Base-by-base conservation (phyloP, 2,888 invertebrate species). In the Drosophila eohydei region DNA sequence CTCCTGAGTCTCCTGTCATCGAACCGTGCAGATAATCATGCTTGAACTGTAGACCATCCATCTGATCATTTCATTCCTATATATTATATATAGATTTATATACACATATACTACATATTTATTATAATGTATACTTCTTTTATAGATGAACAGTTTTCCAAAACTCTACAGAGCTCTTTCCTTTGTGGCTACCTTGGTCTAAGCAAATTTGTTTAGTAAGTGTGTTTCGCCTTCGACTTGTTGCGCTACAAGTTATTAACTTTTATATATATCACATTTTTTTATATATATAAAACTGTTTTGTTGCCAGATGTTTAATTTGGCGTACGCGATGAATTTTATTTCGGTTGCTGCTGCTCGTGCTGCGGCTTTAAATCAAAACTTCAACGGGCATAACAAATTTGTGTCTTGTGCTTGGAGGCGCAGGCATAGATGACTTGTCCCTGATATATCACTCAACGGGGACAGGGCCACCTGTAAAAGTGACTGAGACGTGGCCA, bases 401-500 rank as follows among this genome's bases (percentile, higher is more conserved):
- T 69, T 81, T 43, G 40, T 40, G 51, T 11, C 34, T 40, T 46
- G 51, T 52, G 16, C 30, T 30, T 40, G 52, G 28, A 34, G 57
- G 46, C 46, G 58, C 44, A 16, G 46, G 41, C 41, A 51, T 36
- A 58, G 63, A 67, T 76, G 72, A 76, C 65, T 62, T 70, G 71
- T 55, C 75, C 51, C 46, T 81, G 83, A 87, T 85, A 79, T 84
- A 82, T 83, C 85, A 84, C 69, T 87, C 88, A 79, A 63, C 62
- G 48, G 70, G 67, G 46, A 50, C 69, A 61, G 66, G 78, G 75
- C 70, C 90, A 85, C 90, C 90, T 89, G 90, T 85, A 78, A 76
- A 80, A 83, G 81, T 68, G 75, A 71, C 74, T 79, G 70, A 82
- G 80, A 81, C 71, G 82, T 80, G 83, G 80, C 83, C 74, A 70